Base-by-base conservation (phyloP, 1,140 invertebrate genomes). In the Steinernema khuongi region DNA sequence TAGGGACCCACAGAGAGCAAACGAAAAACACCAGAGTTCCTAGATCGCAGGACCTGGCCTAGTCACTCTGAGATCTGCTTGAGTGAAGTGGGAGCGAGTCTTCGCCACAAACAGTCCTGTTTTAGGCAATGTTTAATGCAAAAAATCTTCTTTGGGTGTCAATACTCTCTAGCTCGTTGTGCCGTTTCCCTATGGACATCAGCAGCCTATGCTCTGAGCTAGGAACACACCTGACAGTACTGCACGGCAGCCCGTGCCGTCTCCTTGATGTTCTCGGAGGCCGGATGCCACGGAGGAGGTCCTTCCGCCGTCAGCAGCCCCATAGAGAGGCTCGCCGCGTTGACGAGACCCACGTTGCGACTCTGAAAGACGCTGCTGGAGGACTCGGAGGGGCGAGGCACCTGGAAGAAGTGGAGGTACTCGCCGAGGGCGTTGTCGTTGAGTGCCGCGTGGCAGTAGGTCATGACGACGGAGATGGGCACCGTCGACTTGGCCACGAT, bases 211-310 rank as follows among this genome's bases (percentile, higher is more conserved):
- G 26, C 19, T 44, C 11, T 19, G 41, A 72, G 31, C 36, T 1
- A 14, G 33, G 41, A 17, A 71, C 74, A 72, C 74, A 88, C 87
- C 75, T 81, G 73, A 71, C 85, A 88, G 80, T 85, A 88, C 29
- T 77, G 30, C 18, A 82, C 81, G 28, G 88, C 87, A 66, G 85
- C 73, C 72, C 74, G 73, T 74, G 87, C 87, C 0, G 81, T 81
- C 22, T 89, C 83, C 85, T 92, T 93, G 0, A 91, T 88, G 26
- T 90, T 85, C 2, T 90, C 85, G 7, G 84, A 85, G 1, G 91
- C 92, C 22, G 92, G 92, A 87, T 96, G 94, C 94, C 94, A 96
- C 0, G 80, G 74, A 72, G 89, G 91, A 0, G 92, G 90, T 0
- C 91, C 92, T 36, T 83, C 81, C 85, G 90, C 91, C 11, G 91